These are phyloP conservation scores for Acrobasis suavella DNA, from an alignment of 2,888 invertebrate genomes.

Conservation along the genomic window DNA sequence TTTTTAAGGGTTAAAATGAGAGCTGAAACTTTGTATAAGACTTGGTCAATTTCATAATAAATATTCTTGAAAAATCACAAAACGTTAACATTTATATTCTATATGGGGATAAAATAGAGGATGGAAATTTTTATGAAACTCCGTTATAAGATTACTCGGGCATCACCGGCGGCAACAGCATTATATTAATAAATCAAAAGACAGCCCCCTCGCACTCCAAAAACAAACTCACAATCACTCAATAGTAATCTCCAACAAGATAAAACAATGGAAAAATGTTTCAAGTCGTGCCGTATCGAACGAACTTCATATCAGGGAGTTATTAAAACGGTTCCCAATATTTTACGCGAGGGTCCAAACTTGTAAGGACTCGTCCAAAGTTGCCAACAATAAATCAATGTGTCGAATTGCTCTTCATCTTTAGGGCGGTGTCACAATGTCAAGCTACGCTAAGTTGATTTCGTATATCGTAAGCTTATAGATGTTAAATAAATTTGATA, in stretches of 20 bases:
- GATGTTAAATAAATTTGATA: too few relatives aligned
- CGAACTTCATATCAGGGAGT: conserved; percentile 25
- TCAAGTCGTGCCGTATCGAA: conserved; percentile 28
- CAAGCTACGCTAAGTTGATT: neutral
- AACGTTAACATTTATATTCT: too few relatives aligned
- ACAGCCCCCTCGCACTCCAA: neutral
- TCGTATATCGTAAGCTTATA: too few relatives aligned
- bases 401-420: conserved; percentile 76
- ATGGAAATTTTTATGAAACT: too few relatives aligned
- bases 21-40: too few relatives aligned
- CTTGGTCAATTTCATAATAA: too few relatives aligned
- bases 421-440: conserved; percentile 24
- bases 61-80: too few relatives aligned
- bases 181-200: neutral
- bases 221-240: conserved; percentile 14
- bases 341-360: conserved; percentile 52
- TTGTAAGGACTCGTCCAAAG: conserved; percentile 54
- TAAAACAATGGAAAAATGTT: conserved; percentile 17
- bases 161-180: too few relatives aligned
- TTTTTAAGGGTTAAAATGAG: too few relatives aligned
- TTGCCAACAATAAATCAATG: conserved; percentile 79
- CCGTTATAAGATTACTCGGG: too few relatives aligned
- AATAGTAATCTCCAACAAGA: conserved; percentile 11
- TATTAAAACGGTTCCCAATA: conserved; percentile 54
- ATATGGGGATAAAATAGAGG: too few relatives aligned